Percentiles rank a stretch among this genome's conserved stretches.
These are phyloP conservation scores for Tolypeutes matacus DNA, from an alignment of 2,797 vertebrate genomes.

Conservation along the genomic window DNA sequence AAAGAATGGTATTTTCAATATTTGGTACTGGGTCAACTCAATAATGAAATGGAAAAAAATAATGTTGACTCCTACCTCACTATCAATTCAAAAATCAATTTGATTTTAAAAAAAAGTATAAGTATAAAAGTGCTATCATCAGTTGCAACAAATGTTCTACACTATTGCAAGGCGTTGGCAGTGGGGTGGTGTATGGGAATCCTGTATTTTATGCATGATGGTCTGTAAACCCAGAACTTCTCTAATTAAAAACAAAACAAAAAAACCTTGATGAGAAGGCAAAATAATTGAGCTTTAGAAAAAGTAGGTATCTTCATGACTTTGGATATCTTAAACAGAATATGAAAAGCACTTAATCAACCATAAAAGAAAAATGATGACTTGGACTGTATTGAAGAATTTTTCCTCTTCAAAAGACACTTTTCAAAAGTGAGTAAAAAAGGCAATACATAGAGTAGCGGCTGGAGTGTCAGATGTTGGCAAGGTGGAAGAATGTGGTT, in stretches of 20 bases:
- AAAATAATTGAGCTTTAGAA: neutral
- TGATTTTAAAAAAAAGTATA: neutral
- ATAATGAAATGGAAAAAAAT: neutral
- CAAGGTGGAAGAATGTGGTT: too few species aligned
- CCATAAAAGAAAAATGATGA: neutral
- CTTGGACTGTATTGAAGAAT: neutral
- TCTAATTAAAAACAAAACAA: too few species aligned
- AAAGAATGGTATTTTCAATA: slow-evolving; percentile 3
- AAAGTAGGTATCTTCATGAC: neutral
- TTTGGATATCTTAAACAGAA: neutral
- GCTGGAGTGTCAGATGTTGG: too few species aligned
- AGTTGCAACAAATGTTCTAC: too few species aligned
- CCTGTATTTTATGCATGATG: too few species aligned
- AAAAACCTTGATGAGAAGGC: neutral
- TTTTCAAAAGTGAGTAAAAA: neutral
- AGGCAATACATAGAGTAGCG: too few species aligned
- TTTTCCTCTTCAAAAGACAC: neutral
- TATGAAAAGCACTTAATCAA: neutral
- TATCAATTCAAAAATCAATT: neutral
- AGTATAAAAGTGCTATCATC: too few species aligned
- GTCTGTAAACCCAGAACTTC: too few species aligned
- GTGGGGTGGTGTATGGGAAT: too few species aligned
- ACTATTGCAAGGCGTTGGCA: too few species aligned
- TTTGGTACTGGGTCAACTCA: neutral
- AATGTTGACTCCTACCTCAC: neutral